Conservation (phyloP, 2,797 vertebrate species). For the Echeneis naucrates region DNA sequence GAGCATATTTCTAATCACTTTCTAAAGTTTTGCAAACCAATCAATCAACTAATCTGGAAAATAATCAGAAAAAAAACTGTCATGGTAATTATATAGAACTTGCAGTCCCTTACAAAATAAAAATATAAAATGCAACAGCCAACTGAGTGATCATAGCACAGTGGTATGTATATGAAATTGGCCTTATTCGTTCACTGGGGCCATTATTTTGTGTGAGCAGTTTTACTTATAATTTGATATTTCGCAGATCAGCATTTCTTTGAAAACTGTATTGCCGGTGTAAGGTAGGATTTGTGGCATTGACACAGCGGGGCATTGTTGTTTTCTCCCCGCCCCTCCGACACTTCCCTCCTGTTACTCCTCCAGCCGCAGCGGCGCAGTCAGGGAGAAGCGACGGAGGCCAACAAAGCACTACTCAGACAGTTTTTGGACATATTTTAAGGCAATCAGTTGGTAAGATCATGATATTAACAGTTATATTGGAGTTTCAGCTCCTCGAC, state of each 20-base stretch:
- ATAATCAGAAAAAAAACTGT: not conserved
- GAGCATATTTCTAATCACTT: not conserved
- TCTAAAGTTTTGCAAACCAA: not conserved
- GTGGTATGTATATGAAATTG: not conserved
- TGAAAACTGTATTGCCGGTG: not conserved
- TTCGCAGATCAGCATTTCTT: not conserved
- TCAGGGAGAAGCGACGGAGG: slow-evolving; percentile 62
- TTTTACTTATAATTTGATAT: not conserved
- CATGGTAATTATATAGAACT: not conserved
- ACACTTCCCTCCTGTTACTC: slow-evolving; percentile 73
- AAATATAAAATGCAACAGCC: too few relatives aligned
- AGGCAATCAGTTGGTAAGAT: slow-evolving; percentile 63
- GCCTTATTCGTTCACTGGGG: not conserved
- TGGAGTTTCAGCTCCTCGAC: rapidly evolving
- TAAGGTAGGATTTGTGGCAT: not conserved
- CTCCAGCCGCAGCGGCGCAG: slow-evolving; percentile 64
- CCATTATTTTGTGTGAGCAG: not conserved
- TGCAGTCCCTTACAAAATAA: not conserved
- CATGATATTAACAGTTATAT: not conserved
- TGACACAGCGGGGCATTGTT: slow-evolving; percentile 29
- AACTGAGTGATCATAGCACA: not conserved
- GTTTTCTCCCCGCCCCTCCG: slow-evolving; percentile 51
- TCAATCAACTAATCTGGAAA: not conserved
- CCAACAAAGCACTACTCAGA: slow-evolving; percentile 72
- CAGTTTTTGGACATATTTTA: slow-evolving; percentile 53